Percentiles rank a stretch among this genome's conserved stretches.
phyloP scores from a whole-genome alignment of 2,888 invertebrate species.

The Abrostola triplasia region DNA sequence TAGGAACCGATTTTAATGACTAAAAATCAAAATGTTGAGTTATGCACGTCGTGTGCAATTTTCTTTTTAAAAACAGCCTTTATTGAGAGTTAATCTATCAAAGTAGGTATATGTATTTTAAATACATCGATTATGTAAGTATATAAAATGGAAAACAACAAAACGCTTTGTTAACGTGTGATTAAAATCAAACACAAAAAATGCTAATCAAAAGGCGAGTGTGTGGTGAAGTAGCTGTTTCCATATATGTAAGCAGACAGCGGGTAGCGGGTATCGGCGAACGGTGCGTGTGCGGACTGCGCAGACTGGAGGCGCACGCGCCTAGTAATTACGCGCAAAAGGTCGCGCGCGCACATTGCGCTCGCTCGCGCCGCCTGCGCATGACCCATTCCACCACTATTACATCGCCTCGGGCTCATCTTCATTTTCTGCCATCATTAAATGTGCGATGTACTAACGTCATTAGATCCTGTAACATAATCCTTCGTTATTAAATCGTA shows the following conservation, averaged over 20 bases:
- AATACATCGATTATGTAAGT: no score
- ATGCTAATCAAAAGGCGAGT: constrained; percentile 75
- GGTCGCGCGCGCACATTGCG: constrained; percentile 87
- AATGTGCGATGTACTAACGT: constrained; percentile 30
- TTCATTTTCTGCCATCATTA: constrained; percentile 50
- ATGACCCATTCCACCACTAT: constrained; percentile 54
- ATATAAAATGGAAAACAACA: constrained; percentile 39
- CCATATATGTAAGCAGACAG: constrained; percentile 73
- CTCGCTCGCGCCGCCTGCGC: constrained; percentile 57
- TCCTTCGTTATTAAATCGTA: constrained; percentile 26
- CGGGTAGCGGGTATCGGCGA: constrained; percentile 46
- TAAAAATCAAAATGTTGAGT: no score
- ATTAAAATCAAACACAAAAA: constrained; percentile 80
- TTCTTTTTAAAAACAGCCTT: no score
- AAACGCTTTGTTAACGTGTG: constrained; percentile 66
- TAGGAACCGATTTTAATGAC: no score
- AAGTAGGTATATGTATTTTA: no score
- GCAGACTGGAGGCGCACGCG: constrained; percentile 76
- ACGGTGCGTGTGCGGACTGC: constrained; percentile 62
- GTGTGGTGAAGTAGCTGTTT: constrained; percentile 74
- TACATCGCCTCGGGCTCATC: constrained; percentile 50
- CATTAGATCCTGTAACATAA: constrained; percentile 42
- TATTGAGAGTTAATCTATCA: no score
- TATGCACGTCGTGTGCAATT: no score
- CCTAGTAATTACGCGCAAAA: constrained; percentile 83